Evolutionary conservation across 2,113 vertebrate species (phyloP).

Genomic region (Tachycineta bicolor): DNA sequence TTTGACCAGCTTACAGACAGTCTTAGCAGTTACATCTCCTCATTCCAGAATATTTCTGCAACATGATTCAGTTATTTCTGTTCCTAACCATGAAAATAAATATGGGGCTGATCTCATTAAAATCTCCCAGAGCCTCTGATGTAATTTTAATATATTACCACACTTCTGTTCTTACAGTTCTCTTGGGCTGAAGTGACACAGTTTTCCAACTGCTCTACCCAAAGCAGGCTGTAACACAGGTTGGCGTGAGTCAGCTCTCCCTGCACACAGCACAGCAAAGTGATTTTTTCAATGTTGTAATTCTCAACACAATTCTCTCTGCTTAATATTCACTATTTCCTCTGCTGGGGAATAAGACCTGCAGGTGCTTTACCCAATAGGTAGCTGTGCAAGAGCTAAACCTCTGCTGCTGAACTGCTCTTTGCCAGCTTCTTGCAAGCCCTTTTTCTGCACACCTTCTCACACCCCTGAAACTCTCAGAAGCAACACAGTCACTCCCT

Average conservation of each 20-base stretch:
- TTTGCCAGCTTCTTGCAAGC: background rate
- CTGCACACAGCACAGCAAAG: background rate
- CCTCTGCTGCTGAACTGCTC: background rate
- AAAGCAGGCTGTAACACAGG: background rate
- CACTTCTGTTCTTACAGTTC: conserved; percentile 25
- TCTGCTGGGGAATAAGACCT: background rate
- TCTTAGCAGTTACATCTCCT: background rate
- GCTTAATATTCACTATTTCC: background rate
- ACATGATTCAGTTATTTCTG: conserved; percentile 61
- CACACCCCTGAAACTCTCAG: background rate
- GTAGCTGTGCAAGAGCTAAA: background rate
- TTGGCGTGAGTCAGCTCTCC: conserved; percentile 13
- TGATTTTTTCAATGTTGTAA: background rate
- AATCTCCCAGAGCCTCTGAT: conserved; percentile 52
- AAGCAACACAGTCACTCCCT: background rate
- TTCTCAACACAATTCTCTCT: background rate
- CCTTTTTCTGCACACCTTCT: background rate
- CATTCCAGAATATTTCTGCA: conserved; percentile 50
- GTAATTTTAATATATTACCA: conserved; percentile 49
- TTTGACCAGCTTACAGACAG: background rate
- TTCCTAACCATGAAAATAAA: conserved; percentile 48
- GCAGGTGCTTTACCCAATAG: background rate
- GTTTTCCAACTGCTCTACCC: conserved; percentile 18
- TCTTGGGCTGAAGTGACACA: conserved; percentile 61
- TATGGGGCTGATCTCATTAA: conserved; percentile 52